These are phyloP conservation scores for Habrosyne pyritoides DNA, from an alignment of 2,888 invertebrate genomes.

Conservation along the genomic window DNA sequence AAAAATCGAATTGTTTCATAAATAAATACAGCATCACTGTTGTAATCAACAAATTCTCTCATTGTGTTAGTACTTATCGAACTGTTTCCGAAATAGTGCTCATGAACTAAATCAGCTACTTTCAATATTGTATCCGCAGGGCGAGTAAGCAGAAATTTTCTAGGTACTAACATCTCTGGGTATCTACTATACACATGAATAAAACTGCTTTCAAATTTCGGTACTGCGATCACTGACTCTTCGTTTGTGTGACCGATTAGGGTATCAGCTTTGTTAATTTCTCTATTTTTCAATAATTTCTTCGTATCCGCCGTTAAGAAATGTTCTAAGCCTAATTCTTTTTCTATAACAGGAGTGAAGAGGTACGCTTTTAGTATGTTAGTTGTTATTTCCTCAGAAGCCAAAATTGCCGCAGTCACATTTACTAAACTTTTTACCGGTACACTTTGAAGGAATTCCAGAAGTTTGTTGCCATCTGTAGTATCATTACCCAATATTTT, in stretches of 20 bases:
- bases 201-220: constrained; percentile 15
- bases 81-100: constrained; percentile 46
- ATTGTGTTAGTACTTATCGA: constrained; percentile 27
- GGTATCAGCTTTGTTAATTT: constrained; percentile 81
- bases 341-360: constrained; percentile 48
- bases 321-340: constrained; percentile 38
- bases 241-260: constrained; percentile 87
- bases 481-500: constrained; percentile 47
- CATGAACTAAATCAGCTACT: constrained; percentile 39
- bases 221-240: constrained; percentile 75
- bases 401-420: constrained; percentile 25
- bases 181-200: constrained; percentile 31
- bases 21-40: constrained; percentile 28
- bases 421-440: constrained; percentile 36
- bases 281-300: constrained; percentile 57
- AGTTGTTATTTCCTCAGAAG: constrained; percentile 26
- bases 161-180: constrained; percentile 43
- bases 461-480: constrained; percentile 38
- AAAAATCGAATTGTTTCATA: constrained; percentile 35
- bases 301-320: constrained; percentile 40
- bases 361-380: constrained; percentile 32
- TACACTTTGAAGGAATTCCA: constrained; percentile 47
- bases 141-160: constrained; percentile 32
- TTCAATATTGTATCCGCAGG: constrained; percentile 30
- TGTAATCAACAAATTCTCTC: constrained; percentile 37